These are phyloP conservation scores for Corydoras maculifer DNA, from an alignment of 2,113 vertebrate species.

Conservation along the genomic window DNA sequence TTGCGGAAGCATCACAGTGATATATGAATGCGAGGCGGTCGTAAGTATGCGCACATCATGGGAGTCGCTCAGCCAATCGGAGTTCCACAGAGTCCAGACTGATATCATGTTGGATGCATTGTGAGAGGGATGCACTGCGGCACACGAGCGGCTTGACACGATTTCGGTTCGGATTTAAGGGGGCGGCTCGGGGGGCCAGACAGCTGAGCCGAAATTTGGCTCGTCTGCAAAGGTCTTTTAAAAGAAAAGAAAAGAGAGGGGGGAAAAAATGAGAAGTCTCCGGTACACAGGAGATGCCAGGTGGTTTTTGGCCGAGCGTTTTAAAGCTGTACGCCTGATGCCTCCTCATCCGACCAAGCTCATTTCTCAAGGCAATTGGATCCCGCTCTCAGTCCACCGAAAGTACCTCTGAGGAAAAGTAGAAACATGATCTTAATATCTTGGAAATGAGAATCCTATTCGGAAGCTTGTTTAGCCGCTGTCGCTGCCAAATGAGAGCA, in stretches of 20 bases:
- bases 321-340: constrained; percentile 35
- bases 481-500: constrained; percentile 2
- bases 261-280: neutral
- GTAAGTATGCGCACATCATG: too few species aligned
- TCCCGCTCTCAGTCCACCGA: constrained; percentile 10
- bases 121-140: neutral
- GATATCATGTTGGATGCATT: constrained; percentile 24
- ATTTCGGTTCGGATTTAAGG: constrained; percentile 40
- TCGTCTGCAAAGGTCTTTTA: constrained; percentile 37
- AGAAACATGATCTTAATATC: constrained; percentile 17
- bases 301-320: constrained; percentile 34
- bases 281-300: constrained; percentile 31
- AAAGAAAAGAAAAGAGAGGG: constrained; percentile 24
- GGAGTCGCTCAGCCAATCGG: too few species aligned
- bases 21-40: too few species aligned
- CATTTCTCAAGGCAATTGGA: constrained; percentile 38
- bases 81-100: neutral
- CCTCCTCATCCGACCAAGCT: constrained; percentile 22
- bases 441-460: constrained; percentile 4
- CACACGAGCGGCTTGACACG: constrained; percentile 10
- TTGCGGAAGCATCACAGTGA: too few species aligned
- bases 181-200: constrained; percentile 29
- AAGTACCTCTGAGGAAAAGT: constrained; percentile 21
- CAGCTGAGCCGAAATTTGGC: constrained; percentile 32
- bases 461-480: neutral